A percentile compares a stretch with the other conserved stretches of the same genome.
These are phyloP conservation scores for Rhopalosiphum padi DNA, from an alignment of 1,140 invertebrate species.

Conservation along the genomic window DNA sequence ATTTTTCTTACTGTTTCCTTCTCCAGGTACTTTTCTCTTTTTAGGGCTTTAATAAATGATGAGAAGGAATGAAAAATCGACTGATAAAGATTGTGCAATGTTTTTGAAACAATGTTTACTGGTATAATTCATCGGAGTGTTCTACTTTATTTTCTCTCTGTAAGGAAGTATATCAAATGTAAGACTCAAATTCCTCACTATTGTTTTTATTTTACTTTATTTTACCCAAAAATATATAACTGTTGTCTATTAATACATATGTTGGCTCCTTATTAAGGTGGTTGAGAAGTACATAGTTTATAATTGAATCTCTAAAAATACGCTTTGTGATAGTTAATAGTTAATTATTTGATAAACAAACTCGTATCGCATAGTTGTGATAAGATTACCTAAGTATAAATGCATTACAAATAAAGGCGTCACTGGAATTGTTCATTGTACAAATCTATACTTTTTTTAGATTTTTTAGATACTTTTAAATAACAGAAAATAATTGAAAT, in stretches of 20 bases:
- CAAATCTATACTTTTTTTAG: no score
- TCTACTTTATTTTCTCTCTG: background rate
- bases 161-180: background rate
- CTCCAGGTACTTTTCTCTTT: constrained; percentile 29
- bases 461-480: no score
- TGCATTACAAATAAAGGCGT: no score
- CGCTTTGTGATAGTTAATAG: background rate
- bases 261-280: background rate
- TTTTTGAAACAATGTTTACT: constrained; percentile 47
- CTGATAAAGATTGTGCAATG: constrained; percentile 40
- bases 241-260: no score
- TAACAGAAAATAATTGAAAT: no score
- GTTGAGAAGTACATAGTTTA: background rate
- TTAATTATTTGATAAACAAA: background rate
- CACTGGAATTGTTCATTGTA: no score
- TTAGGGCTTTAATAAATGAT: constrained; percentile 52
- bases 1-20: constrained; percentile 49
- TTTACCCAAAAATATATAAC: background rate
- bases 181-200: background rate
- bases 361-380: background rate
- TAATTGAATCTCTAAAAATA: background rate
- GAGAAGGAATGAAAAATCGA: constrained; percentile 37
- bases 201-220: background rate
- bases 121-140: background rate
- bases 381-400: no score